These are phyloP conservation scores for Sinotaia quadrata DNA, from an alignment of 2,888 invertebrate species.

Conservation along the genomic window DNA sequence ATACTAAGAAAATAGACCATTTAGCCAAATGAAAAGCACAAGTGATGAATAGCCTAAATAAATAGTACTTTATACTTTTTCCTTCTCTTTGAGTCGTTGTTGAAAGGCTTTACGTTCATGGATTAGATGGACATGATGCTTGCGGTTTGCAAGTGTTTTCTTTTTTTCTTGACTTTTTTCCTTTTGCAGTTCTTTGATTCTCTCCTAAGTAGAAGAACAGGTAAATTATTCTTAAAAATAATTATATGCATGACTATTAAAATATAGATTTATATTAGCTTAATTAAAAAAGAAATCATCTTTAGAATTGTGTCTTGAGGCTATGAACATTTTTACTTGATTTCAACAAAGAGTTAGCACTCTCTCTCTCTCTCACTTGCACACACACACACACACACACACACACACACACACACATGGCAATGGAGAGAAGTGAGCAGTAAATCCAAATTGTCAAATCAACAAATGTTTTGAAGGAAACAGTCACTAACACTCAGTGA, in stretches of 20 bases:
- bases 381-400: not conserved
- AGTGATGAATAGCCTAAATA: too few species aligned
- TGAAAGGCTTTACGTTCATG: not conserved
- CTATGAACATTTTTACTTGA: not conserved
- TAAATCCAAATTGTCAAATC: too few species aligned
- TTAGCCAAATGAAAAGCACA: too few species aligned
- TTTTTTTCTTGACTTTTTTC: constrained; percentile 15
- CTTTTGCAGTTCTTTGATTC: constrained; percentile 17
- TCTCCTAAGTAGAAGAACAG: constrained; percentile 1
- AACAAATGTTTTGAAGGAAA: too few species aligned
- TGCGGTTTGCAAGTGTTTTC: not conserved
- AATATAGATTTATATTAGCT: not conserved
- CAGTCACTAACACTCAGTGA: too few species aligned
- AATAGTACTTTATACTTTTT: constrained; percentile 10
- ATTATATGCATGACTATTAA: not conserved
- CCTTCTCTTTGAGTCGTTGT: constrained; percentile 1
- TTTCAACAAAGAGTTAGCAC: not conserved
- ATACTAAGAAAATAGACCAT: too few species aligned
- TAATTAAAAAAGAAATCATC: not conserved
- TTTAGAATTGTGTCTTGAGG: not conserved
- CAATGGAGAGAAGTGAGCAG: too few species aligned
- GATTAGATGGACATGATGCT: not conserved
- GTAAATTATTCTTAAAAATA: too few species aligned
- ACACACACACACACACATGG: too few species aligned
- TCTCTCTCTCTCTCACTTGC: not conserved